phyloP scores from a whole-genome alignment of 2,888 invertebrate genomes.

The Fragum sueziense region DNA sequence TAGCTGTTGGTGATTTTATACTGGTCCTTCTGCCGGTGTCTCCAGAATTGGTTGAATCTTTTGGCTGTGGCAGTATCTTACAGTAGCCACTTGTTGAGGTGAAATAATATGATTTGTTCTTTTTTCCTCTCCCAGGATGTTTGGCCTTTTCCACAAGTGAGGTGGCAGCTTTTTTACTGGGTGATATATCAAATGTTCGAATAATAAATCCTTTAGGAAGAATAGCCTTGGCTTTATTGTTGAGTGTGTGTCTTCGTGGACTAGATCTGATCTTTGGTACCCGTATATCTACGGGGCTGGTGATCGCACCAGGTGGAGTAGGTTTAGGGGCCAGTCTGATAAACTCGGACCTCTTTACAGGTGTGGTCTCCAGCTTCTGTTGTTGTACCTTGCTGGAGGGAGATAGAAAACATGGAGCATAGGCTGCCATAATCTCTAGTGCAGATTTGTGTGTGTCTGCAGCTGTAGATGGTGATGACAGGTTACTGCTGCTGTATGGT shows the following conservation, averaged over 20 bases:
- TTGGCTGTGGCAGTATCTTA: constrained; percentile 29
- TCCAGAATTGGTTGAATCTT: not conserved
- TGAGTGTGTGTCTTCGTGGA: constrained; percentile 62
- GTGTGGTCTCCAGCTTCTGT: constrained; percentile 58
- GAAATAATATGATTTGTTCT: constrained; percentile 11
- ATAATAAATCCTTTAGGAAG: constrained; percentile 77
- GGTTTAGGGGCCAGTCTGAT: constrained; percentile 64
- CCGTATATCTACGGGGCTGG: not conserved
- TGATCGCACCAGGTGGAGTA: constrained; percentile 28
- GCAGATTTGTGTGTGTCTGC: constrained; percentile 53
- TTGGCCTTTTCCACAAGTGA: constrained; percentile 64
- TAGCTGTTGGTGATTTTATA: not conserved
- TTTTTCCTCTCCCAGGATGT: constrained; percentile 30
- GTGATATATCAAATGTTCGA: constrained; percentile 69
- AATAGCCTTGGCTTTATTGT: constrained; percentile 75
- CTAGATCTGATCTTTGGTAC: constrained; percentile 25
- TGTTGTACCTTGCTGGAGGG: constrained; percentile 33
- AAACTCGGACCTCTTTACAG: constrained; percentile 57
- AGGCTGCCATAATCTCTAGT: constrained; percentile 67
- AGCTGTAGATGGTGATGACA: not conserved
- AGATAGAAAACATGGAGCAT: constrained; percentile 62
- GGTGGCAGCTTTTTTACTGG: constrained; percentile 77
- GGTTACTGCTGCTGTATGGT: not conserved
- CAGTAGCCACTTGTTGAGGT: constrained; percentile 10
- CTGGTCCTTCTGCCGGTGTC: not conserved